Percentiles rank a stretch among this genome's conserved stretches.
These are phyloP conservation scores for Phortica variegata DNA, from an alignment of 1,140 invertebrate genomes.

Conservation along the genomic window DNA sequence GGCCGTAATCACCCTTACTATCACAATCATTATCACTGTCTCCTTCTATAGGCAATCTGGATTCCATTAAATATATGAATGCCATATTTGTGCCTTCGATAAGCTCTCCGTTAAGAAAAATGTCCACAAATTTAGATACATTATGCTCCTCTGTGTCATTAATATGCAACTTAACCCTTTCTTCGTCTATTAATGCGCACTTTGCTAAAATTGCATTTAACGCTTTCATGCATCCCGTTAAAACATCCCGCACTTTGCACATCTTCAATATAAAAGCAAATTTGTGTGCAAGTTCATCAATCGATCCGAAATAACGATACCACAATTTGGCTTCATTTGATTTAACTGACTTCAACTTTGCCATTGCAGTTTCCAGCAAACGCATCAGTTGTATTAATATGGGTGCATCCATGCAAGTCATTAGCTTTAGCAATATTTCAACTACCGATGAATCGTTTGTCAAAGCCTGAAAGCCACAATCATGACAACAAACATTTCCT, in stretches of 20 bases:
- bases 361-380: slow-evolving; percentile 63
- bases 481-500: slow-evolving; percentile 66
- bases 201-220: slow-evolving; percentile 60
- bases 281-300: slow-evolving; percentile 59
- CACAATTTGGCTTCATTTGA: slow-evolving; percentile 44
- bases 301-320: slow-evolving; percentile 38
- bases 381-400: slow-evolving; percentile 69
- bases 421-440: slow-evolving; percentile 60
- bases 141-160: slow-evolving; percentile 21
- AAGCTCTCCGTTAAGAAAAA: slow-evolving; percentile 40
- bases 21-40: slow-evolving; percentile 21
- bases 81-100: slow-evolving; percentile 45
- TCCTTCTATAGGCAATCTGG: too few relatives aligned
- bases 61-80: slow-evolving; percentile 44
- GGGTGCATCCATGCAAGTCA: slow-evolving; percentile 64
- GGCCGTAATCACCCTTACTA: slow-evolving; percentile 21
- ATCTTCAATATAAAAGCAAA: slow-evolving; percentile 68
- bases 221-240: slow-evolving; percentile 61
- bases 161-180: too few relatives aligned
- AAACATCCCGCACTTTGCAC: slow-evolving; percentile 66
- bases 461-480: slow-evolving; percentile 56
- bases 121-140: slow-evolving; percentile 36
- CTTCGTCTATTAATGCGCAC: slow-evolving; percentile 47
- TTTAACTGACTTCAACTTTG: slow-evolving; percentile 40
- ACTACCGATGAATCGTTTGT: slow-evolving; percentile 57